Evolutionary conservation across 2,888 invertebrate species (phyloP).

Genomic region (Orchesella flavescens): DNA sequence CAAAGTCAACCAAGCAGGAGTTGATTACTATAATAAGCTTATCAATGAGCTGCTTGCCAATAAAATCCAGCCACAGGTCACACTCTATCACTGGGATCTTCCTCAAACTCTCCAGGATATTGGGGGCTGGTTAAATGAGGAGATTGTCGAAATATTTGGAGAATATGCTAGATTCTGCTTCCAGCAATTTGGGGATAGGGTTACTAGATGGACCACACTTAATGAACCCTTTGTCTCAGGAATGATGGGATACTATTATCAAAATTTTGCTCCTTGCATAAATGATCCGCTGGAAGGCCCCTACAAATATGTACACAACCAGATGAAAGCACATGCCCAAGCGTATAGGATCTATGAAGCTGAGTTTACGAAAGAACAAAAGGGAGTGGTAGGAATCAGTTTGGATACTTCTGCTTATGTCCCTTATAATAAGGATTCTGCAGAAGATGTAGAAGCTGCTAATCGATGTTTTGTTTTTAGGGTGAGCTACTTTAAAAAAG

Average conservation of each 20-base stretch:
- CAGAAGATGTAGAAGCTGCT: conserved; percentile 68
- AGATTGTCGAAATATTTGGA: conserved; percentile 76
- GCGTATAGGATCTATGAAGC: conserved; percentile 80
- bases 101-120: conserved; percentile 75
- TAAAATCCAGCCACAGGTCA: conserved; percentile 75
- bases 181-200: conserved; percentile 76
- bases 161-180: conserved; percentile 76
- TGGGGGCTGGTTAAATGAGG: conserved; percentile 75
- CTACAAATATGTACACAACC: conserved; percentile 80
- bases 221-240: conserved; percentile 76
- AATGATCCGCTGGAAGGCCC: conserved; percentile 76
- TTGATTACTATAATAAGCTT: conserved; percentile 77
- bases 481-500: conserved; percentile 42
- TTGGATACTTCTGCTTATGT: conserved; percentile 69
- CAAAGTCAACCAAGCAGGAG: conserved; percentile 74
- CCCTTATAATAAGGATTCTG: conserved; percentile 66
- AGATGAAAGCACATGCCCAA: conserved; percentile 80
- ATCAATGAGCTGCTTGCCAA: conserved; percentile 74
- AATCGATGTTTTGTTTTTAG: conserved; percentile 70
- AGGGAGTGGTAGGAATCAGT: conserved; percentile 71
- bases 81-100: conserved; percentile 80
- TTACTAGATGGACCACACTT: conserved; percentile 70
- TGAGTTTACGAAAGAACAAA: conserved; percentile 75
- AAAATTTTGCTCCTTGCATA: conserved; percentile 76
- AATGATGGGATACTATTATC: conserved; percentile 73